These are phyloP conservation scores for Cygnus olor DNA, from an alignment of 2,797 vertebrate genomes.

Conservation along the genomic window DNA sequence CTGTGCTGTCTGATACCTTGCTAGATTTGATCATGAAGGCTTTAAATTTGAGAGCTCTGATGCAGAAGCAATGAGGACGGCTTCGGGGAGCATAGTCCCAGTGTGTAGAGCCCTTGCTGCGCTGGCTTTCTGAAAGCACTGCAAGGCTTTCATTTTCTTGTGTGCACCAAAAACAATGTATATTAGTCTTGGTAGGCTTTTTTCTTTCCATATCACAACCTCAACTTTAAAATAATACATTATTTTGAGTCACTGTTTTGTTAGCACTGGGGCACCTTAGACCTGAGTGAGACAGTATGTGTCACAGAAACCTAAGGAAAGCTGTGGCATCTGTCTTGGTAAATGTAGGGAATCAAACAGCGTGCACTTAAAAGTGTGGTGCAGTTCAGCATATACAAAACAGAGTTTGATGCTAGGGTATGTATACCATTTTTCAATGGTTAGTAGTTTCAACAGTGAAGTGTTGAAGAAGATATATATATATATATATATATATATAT, in stretches of 20 bases:
- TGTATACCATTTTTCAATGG: accelerated
- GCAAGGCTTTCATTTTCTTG: neutral
- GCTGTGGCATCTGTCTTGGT: neutral
- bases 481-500: neutral
- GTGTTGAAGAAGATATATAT: neutral
- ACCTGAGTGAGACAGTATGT: neutral
- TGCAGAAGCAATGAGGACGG: neutral
- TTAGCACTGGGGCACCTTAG: neutral
- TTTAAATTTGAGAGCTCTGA: neutral
- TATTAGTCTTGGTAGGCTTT: neutral
- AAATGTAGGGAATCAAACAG: neutral
- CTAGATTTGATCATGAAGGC: too few species aligned
- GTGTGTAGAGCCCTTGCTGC: accelerated
- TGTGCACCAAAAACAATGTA: accelerated
- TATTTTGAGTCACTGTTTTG: neutral
- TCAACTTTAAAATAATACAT: neutral
- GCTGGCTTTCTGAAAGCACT: neutral
- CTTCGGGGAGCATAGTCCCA: neutral
- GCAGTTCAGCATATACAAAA: neutral
- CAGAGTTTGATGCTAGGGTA: neutral
- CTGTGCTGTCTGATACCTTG: neutral
- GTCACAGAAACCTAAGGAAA: neutral
- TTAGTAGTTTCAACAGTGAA: accelerated
- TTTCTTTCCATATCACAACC: neutral
- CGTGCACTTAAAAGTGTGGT: accelerated